Percentiles rank a stretch among this genome's conserved stretches.
These are phyloP conservation scores for Corella eumyota DNA, from an alignment of 23 tunicate genomes.

Conservation along the genomic window DNA sequence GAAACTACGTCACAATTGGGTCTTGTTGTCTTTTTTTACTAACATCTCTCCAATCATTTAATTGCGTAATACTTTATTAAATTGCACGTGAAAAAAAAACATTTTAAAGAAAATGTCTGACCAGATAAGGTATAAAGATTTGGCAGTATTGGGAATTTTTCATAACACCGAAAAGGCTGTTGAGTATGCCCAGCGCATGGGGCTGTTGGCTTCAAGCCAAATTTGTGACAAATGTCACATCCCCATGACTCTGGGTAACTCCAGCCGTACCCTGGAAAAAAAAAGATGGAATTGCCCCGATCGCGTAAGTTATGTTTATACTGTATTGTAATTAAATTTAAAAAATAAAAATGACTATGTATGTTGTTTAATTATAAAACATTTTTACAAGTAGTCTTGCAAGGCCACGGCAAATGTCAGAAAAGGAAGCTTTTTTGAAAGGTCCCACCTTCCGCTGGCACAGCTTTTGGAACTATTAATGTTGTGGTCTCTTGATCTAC, in stretches of 20 bases:
- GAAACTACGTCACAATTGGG: too few relatives aligned
- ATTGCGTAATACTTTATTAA: too few relatives aligned
- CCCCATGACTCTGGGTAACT: too few relatives aligned
- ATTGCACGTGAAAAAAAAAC: too few relatives aligned
- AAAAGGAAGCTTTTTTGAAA: constrained; percentile 1
- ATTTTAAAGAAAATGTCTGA: too few relatives aligned
- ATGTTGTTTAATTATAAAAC: too few relatives aligned
- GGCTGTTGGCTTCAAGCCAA: too few relatives aligned
- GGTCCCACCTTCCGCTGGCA: not conserved
- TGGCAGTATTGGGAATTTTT: not conserved
- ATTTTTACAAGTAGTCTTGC: too few relatives aligned
- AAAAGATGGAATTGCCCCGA: not conserved
- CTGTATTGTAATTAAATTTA: too few relatives aligned
- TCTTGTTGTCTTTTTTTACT: too few relatives aligned
- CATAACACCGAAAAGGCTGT: not conserved
- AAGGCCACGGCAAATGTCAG: not conserved
- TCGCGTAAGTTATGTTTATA: not conserved
- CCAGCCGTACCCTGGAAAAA: not conserved
- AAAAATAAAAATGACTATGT: not conserved
- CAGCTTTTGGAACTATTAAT: not conserved
- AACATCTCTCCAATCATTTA: too few relatives aligned
- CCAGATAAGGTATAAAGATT: not conserved
- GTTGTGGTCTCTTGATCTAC: not conserved
- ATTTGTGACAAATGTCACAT: too few relatives aligned
- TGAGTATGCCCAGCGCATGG: not conserved